Evolutionary conservation across 2,113 vertebrate species (phyloP).

Genomic region (Hyla sarda): DNA sequence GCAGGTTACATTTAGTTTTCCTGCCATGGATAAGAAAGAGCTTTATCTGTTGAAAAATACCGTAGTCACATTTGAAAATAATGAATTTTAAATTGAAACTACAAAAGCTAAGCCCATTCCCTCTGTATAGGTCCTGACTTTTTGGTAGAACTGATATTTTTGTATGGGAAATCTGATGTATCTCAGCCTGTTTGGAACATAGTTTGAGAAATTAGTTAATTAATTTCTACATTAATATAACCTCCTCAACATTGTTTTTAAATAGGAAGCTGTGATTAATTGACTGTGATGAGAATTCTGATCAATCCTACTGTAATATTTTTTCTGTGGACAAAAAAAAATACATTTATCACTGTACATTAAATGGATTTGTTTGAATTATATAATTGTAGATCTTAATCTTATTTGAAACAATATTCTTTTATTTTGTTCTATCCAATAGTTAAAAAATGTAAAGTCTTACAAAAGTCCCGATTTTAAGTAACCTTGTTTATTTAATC

Average conservation of each 20-base stretch:
- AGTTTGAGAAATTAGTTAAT: slow-evolving; percentile 71
- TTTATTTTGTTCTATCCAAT: slow-evolving; percentile 68
- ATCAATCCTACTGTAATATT: slow-evolving; percentile 69
- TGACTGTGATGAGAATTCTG: slow-evolving; percentile 73
- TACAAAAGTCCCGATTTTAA: slow-evolving; percentile 60
- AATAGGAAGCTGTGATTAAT: slow-evolving; percentile 75
- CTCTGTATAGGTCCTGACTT: slow-evolving; percentile 61
- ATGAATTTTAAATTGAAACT: slow-evolving; percentile 64
- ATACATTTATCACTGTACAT: slow-evolving; percentile 68
- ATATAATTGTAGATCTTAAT: slow-evolving; percentile 73
- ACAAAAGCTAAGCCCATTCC: slow-evolving; percentile 64
- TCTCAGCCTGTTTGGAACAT: slow-evolving; percentile 67
- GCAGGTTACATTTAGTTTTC: slow-evolving; percentile 60
- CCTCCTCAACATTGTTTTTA: slow-evolving; percentile 72
- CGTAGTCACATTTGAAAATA: slow-evolving; percentile 60
- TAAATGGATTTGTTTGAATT: slow-evolving; percentile 70
- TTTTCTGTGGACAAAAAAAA: slow-evolving; percentile 60
- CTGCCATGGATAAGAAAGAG: slow-evolving; percentile 52
- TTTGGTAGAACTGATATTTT: slow-evolving; percentile 63
- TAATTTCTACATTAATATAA: slow-evolving; percentile 75
- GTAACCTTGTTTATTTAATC: slow-evolving; percentile 41
- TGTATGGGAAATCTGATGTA: slow-evolving; percentile 67
- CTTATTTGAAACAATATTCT: slow-evolving; percentile 74
- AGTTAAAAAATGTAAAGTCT: slow-evolving; percentile 63
- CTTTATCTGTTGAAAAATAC: slow-evolving; percentile 48